Base-by-base conservation (phyloP, 2,888 invertebrate genomes). In the Cryptocephalus primarius region DNA sequence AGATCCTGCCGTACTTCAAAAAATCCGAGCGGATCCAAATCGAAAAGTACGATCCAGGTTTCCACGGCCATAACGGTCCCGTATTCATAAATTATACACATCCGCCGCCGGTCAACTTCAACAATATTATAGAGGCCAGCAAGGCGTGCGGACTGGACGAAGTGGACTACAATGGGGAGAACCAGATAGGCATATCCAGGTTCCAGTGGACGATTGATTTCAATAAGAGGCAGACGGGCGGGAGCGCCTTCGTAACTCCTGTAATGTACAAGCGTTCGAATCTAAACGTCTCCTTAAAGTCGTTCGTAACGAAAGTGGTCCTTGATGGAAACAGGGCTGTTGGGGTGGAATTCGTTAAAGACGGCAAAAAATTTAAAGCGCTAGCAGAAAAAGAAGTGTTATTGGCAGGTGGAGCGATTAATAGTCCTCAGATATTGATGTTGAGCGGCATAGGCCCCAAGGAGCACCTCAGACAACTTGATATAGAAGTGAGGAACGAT, bases 321-420 rank as follows among this genome's bases (percentile, higher is more conserved):
- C 76, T 81, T 32, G 69, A 78, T 51, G 64, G 65, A 0, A 48
- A 57, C 10, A 73, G 71, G 0, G 74, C 71, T 53, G 65, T 60
- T 1, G 82, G 80, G 2, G 76, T 83, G 0, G 65, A 75, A 54
- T 77, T 79, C 47, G 65, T 72, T 0, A 66, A 72, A 38, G 69
- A 72, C 45, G 69, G 71, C 1, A 55, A 68, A 46, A 67, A 64
- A 39, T 66, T 68, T 32, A 67, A 68, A 41, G 77, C 78, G 0
- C 61, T 60, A 46, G 83, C 82, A 0, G 70, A 74, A 39, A 79
- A 75, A 56, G 85, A 85, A 67, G 79, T 89, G 0, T 81, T 90
- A 45, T 52, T 88, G 3, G 79, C 83, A 9, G 86, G 82, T 2
- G 89, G 89, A 0, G 79, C 88, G 1, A 81, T 90, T 47, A 87